A percentile compares a stretch with the other conserved stretches of the same genome.
These are phyloP conservation scores for Cheirogaleus major DNA, from an alignment of 2,797 vertebrate genomes.

Conservation along the genomic window DNA sequence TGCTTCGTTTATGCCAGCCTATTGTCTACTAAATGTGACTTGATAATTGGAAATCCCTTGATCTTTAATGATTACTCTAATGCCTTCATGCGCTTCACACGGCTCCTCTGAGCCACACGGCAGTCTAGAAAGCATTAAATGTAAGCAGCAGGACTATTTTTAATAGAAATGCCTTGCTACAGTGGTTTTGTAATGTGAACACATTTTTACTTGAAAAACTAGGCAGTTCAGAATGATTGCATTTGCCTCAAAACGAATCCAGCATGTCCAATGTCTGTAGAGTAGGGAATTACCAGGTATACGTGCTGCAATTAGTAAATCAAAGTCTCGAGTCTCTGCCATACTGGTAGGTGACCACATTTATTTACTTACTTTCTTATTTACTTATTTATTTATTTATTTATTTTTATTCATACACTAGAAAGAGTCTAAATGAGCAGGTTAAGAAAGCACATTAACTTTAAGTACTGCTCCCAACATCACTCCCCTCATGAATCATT, in stretches of 20 bases:
- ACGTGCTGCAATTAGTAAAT: neutral
- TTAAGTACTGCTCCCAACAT: neutral
- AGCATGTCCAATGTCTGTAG: constrained; percentile 34
- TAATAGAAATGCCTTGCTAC: constrained; percentile 75
- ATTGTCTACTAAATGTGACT: constrained; percentile 75
- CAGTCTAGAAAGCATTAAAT: constrained; percentile 70
- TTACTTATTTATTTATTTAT: neutral
- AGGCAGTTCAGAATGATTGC: constrained; percentile 65
- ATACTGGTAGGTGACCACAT: neutral
- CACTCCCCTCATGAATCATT: neutral
- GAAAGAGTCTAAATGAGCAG: neutral
- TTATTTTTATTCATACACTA: neutral
- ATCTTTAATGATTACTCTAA: constrained; percentile 75
- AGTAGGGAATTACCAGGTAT: neutral
- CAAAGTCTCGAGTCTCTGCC: neutral
- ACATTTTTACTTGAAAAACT: constrained; percentile 72
- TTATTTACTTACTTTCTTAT: neutral
- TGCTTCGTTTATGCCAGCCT: constrained; percentile 69
- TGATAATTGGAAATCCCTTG: constrained; percentile 79
- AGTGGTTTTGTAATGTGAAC: constrained; percentile 69
- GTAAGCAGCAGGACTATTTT: constrained; percentile 63
- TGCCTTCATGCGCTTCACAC: constrained; percentile 53
- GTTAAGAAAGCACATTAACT: neutral
- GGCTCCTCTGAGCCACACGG: constrained; percentile 65
- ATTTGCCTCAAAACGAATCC: constrained; percentile 55